Evolutionary conservation across 2,797 vertebrate genomes (phyloP), one percentile per base, ranked within the genome.

Genomic region (Channa striata): DNA sequence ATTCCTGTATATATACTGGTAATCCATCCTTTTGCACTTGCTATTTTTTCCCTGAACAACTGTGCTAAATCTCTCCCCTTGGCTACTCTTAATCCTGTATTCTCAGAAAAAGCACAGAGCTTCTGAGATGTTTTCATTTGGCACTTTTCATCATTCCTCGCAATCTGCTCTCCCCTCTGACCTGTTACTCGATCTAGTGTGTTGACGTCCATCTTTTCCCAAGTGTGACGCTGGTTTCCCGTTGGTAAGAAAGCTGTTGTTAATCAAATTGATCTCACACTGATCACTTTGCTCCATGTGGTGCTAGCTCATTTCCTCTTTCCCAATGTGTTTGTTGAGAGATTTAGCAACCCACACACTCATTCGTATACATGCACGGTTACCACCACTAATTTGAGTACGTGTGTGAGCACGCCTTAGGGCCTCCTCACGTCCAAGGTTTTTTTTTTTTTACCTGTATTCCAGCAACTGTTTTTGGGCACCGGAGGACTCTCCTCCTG

Each of bases 401-500:
- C 63, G 72, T 49, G 72, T 80, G 62, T 54, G 66, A 64, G 42
- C 46, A 3, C 21, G 60, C 79, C 75, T 74, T 16, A 19, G 69
- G 87, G 63, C 77, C 74, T 54, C 59, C 68, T 82, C 80, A 80
- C 81, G 88, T 71, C 64, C 82, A 87, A 88, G 82, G 85, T 90
- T 76, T 37, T 67, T 49, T 90, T 76, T 37, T 67, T 49, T 40
- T 71, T 74, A 74, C 71, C 68, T 58, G 61, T 25, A 69, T 78
- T 81, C 83, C 62, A 60, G 80, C 36, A 19, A 46, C 60, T 61
- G 68, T 74, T 82, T 77, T 82, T 68, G 25, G 70, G 64, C 69
- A 12, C 14, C 65, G 60, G 37, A 37, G 33, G 75, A 79, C 58
- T 74, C 63, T 57, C 34, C 76, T 74, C 68, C 65, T 23, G 62